Conservation (phyloP, 1,140 invertebrate genomes). For the Drosophila funebris region DNA sequence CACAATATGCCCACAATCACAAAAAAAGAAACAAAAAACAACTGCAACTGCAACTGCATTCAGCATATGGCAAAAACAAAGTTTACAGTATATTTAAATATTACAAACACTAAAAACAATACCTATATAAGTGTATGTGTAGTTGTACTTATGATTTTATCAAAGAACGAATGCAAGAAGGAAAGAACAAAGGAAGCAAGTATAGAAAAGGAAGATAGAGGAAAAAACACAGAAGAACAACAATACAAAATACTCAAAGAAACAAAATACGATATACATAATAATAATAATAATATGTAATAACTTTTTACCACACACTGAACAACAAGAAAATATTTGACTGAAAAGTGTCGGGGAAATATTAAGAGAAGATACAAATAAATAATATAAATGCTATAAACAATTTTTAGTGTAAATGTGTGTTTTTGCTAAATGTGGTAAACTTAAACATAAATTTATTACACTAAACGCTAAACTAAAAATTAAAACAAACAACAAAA, state of each 20-base stretch:
- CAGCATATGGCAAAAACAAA: constrained; percentile 34
- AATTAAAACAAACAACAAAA: constrained; percentile 26
- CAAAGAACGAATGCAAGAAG: constrained; percentile 24
- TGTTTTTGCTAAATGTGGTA: constrained; percentile 82
- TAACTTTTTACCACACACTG: constrained; percentile 74
- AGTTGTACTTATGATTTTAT: constrained; percentile 79
- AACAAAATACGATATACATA: constrained; percentile 49
- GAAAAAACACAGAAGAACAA: constrained; percentile 37
- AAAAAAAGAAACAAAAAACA: too few species aligned
- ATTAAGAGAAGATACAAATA: constrained; percentile 44
- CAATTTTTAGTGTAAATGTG: constrained; percentile 79
- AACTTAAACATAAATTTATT: constrained; percentile 74
- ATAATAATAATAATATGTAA: constrained; percentile 32
- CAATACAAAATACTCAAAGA: constrained; percentile 70
- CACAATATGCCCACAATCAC: constrained; percentile 46
- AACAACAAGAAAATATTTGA: constrained; percentile 73
- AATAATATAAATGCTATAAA: constrained; percentile 62
- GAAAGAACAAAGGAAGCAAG: constrained; percentile 19
- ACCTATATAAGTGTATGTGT: constrained; percentile 59
- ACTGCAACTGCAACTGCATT: constrained; percentile 11
- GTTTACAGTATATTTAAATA: constrained; percentile 44
- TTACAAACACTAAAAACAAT: constrained; percentile 21
- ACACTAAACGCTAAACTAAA: constrained; percentile 69
- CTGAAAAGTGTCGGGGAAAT: constrained; percentile 76
- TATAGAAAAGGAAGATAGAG: background rate